Percentiles rank a stretch among this genome's conserved stretches.
Evolutionary conservation across 2,888 invertebrate species (phyloP).

Genomic region (Papilio elwesi): DNA sequence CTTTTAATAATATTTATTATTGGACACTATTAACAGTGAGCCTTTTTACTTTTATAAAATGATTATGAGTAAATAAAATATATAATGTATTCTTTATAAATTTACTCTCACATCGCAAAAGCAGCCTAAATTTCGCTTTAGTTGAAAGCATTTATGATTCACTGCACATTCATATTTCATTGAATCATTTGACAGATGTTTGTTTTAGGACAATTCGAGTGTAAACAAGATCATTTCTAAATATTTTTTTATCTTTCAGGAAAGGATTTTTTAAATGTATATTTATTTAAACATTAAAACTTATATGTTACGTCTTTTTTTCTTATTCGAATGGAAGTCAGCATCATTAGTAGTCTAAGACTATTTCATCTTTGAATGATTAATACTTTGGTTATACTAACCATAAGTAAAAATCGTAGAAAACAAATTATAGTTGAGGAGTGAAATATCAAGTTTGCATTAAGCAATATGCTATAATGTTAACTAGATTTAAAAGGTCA

Average conservation of each 20-base stretch:
- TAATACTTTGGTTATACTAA: too few species aligned
- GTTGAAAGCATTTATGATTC: conserved; percentile 38
- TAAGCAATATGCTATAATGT: too few species aligned
- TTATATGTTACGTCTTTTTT: background rate
- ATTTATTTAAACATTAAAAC: conserved; percentile 43
- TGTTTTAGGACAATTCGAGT: conserved; percentile 24
- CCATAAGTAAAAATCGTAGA: too few species aligned
- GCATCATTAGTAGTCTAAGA: too few species aligned
- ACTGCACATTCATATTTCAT: conserved; percentile 39
- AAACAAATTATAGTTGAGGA: too few species aligned
- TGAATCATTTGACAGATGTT: conserved; percentile 36
- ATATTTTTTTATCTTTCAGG: background rate
- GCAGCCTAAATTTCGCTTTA: conserved; percentile 19
- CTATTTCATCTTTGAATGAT: too few species aligned
- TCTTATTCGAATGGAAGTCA: too few species aligned
- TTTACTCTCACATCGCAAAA: background rate
- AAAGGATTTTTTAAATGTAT: background rate
- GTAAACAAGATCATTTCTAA: conserved; percentile 1
- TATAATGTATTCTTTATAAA: conserved; percentile 7
- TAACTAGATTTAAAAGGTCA: too few species aligned
- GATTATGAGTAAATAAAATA: background rate
- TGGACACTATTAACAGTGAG: too few species aligned
- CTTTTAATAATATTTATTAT: too few species aligned
- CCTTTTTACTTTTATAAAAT: too few species aligned
- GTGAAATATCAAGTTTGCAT: too few species aligned